A percentile compares a stretch with the other conserved stretches of the same genome.
These are phyloP conservation scores for Lepeophtheirus nordmannii DNA, from an alignment of 2,888 invertebrate species.

Conservation along the genomic window DNA sequence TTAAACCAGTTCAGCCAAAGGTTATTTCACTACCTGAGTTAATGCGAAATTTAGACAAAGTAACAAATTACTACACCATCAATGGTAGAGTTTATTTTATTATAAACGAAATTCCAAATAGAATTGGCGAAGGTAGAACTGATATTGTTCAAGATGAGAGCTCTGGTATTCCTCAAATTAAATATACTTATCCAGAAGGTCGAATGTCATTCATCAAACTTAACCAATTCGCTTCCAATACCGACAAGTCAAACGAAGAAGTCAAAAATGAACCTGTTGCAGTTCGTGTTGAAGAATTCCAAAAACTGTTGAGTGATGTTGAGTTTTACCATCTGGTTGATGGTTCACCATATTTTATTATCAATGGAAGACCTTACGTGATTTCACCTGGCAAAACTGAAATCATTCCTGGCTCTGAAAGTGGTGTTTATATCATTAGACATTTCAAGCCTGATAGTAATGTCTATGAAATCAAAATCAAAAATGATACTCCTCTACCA, in stretches of 20 bases:
- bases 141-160: neutral
- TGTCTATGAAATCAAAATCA: neutral
- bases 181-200: slow-evolving; percentile 2
- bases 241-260: neutral
- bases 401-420: neutral
- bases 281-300: neutral
- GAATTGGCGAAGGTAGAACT: neutral
- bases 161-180: neutral
- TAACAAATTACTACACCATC: neutral
- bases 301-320: neutral
- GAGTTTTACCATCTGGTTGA: neutral
- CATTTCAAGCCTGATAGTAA: neutral
- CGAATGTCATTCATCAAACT: neutral
- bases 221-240: neutral
- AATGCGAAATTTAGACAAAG: neutral
- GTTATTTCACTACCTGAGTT: neutral
- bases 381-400: neutral
- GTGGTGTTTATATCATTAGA: neutral
- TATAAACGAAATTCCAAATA: neutral
- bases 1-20: neutral
- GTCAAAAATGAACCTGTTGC: neutral
- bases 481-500: neutral
- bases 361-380: neutral
- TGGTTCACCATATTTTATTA: neutral
- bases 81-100: neutral